These are phyloP conservation scores for Bedellia somnulentella DNA, from an alignment of 2,888 invertebrate genomes.

Conservation along the genomic window DNA sequence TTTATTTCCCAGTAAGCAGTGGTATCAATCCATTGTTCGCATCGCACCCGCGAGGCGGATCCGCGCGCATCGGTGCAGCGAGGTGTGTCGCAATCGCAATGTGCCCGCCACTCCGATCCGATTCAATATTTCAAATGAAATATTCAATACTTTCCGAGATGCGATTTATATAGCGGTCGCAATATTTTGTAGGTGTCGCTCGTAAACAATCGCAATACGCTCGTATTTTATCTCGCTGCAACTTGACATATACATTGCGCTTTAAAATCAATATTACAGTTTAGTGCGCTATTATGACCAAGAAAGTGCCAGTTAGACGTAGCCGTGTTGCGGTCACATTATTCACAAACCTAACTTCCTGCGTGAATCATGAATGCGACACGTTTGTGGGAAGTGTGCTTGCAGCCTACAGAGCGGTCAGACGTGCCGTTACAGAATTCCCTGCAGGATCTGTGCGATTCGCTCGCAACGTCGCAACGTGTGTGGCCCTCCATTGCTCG, in stretches of 20 bases:
- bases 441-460: too few species aligned
- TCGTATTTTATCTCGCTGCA: background rate
- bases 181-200: conserved; percentile 18
- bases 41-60: conserved; percentile 13
- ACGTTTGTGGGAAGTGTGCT: conserved; percentile 17
- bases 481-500: conserved; percentile 11
- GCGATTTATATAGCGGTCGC: conserved; percentile 24
- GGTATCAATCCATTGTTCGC: too few species aligned
- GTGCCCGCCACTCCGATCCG: conserved; percentile 12
- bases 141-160: conserved; percentile 33
- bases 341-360: too few species aligned
- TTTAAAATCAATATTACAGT: too few species aligned
- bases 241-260: too few species aligned
- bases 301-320: too few species aligned
- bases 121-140: conserved; percentile 39
- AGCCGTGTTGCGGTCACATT: too few species aligned
- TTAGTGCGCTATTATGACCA: too few species aligned
- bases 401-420: conserved; percentile 27
- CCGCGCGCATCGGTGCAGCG: conserved; percentile 7
- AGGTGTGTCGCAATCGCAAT: conserved; percentile 11
- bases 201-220: conserved; percentile 14
- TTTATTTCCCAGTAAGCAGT: too few species aligned
- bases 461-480: conserved; percentile 14
- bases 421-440: conserved; percentile 4
- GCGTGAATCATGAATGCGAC: too few species aligned